A percentile compares a stretch with the other conserved stretches of the same genome.
Evolutionary conservation across 2,888 invertebrate genomes (phyloP).

Genomic region (Ecliptopera silaceata): DNA sequence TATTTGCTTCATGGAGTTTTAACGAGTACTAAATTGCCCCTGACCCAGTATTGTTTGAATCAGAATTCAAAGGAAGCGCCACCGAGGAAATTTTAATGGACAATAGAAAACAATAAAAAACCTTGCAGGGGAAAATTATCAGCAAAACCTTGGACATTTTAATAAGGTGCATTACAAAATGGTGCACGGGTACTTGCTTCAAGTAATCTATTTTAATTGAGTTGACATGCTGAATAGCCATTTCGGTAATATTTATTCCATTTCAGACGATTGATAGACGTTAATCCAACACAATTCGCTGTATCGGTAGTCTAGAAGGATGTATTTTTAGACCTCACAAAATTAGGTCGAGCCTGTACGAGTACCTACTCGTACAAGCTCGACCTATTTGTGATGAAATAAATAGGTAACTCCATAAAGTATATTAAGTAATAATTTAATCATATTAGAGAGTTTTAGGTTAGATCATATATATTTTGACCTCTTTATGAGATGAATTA

Average conservation of each 20-base stretch:
- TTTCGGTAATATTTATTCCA: not conserved
- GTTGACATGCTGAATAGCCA: not conserved
- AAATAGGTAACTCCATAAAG: no score
- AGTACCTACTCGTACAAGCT: no score
- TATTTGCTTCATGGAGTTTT: conserved; percentile 59
- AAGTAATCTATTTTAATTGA: not conserved
- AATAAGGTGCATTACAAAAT: conserved; percentile 16
- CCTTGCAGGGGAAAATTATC: conserved; percentile 22
- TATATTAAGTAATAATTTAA: no score
- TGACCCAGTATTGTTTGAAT: conserved; percentile 60
- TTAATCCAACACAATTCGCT: no score
- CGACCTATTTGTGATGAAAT: no score
- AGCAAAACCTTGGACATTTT: conserved; percentile 19
- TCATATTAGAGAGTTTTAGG: no score
- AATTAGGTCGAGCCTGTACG: no score
- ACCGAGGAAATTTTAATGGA: conserved; percentile 55
- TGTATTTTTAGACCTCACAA: no score
- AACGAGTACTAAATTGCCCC: conserved; percentile 54
- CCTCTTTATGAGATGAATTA: no score
- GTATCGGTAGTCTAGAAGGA: no score
- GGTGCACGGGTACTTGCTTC: not conserved
- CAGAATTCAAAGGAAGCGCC: conserved; percentile 61
- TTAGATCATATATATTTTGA: no score
- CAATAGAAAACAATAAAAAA: conserved; percentile 37
- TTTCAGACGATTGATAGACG: no score